These are phyloP conservation scores for Drosophila hamatofila DNA, from an alignment of 2,888 invertebrate genomes.

Conservation along the genomic window DNA sequence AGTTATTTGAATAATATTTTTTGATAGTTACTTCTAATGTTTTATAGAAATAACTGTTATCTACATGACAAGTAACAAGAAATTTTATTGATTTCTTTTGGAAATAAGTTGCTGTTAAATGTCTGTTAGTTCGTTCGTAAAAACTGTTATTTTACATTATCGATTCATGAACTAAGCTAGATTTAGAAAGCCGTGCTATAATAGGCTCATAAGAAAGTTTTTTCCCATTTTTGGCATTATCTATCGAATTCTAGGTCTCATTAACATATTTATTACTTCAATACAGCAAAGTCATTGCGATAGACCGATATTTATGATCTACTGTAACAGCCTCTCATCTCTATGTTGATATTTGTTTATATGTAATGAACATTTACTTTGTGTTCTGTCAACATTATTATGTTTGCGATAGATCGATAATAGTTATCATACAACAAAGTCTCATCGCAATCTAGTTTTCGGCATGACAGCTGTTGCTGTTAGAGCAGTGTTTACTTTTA, in stretches of 20 bases:
- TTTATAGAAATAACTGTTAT: background rate
- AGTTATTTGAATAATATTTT: background rate
- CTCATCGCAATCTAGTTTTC: background rate
- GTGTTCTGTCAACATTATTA: background rate
- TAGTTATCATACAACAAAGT: background rate
- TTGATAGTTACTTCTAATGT: background rate
- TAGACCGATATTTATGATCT: background rate
- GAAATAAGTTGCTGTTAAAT: background rate
- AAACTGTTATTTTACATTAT: background rate
- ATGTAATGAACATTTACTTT: background rate
- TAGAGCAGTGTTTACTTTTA: constrained; percentile 14
- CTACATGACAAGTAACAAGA: background rate
- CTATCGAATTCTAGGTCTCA: background rate
- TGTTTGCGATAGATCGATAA: background rate
- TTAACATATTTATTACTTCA: background rate
- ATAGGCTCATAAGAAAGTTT: no score
- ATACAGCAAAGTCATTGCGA: constrained; percentile 9
- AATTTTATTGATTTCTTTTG: background rate
- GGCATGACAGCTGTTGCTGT: constrained; percentile 19
- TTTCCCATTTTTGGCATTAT: background rate
- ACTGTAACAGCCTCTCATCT: background rate
- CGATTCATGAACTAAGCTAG: background rate
- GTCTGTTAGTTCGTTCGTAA: background rate
- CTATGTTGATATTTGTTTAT: background rate
- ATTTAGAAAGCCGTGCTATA: background rate